Evolutionary conservation across 2,888 invertebrate genomes (phyloP), one percentile per base, ranked within the genome.

Genomic region (Metellina segmentata): DNA sequence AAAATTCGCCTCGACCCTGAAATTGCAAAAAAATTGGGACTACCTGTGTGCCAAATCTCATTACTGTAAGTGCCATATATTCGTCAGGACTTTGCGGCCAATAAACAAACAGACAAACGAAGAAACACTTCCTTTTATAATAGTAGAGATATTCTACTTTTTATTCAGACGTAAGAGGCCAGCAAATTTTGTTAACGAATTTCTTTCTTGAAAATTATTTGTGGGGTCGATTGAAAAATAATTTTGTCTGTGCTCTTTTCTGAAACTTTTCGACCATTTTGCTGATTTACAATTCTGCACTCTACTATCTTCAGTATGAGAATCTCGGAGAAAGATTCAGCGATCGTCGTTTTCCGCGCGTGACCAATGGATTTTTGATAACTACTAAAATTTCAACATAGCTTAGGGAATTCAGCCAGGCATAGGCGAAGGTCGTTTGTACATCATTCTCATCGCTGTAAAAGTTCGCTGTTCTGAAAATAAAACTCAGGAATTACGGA

Each of bases 371-470:
- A 13, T 85, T 85, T 85, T 61, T 52, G 74, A 85, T 74, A 34
- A 53, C 75, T 19, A 52, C 85, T 51, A 34, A 75, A 82, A 71
- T 74, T 83, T 19, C 74, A 34, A 74, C 85, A 34, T 75, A 48
- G 20, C 34, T 16, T 53, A 74, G 85, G 48, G 74, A 75, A 75
- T 53, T 53, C 75, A n/a, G 85, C 74, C 85, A 85, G 85, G 85
- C 85, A 53, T 85, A n/a, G 53, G 34, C 75, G 82, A 85, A 85
- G 85, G 85, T 85, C 85, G 85, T 85, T 75, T 48, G 52, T 85
- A 74, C 61, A 34, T 53, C 75, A 53, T 85, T 85, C 85, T 51
- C 74, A 85, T 75, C 85, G 34, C 71, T 69, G 78, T n/a, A 13
- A 48, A 69, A 69, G 61, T 69, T 81, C 34, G 34, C 52, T 52